Conservation (phyloP, 2,888 invertebrate species). For the Drosophila ustulata region DNA sequence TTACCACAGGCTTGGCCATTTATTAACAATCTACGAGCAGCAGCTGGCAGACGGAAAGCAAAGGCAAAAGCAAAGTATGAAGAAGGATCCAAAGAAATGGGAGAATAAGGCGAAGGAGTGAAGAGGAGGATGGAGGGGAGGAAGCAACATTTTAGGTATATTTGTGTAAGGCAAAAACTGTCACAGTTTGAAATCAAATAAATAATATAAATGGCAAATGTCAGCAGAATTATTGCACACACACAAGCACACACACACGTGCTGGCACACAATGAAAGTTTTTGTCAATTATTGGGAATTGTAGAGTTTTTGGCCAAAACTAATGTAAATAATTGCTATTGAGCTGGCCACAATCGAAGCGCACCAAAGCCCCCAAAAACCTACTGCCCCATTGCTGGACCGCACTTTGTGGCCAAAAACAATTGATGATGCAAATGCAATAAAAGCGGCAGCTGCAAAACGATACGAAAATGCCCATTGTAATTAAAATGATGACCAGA, state of each 20-base stretch:
- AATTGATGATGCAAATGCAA: conserved; percentile 35
- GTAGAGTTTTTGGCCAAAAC: conserved; percentile 25
- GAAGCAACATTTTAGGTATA: conserved; percentile 8
- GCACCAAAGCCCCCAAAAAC: not conserved
- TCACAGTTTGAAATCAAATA: conserved; percentile 41
- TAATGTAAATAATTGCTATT: conserved; percentile 56
- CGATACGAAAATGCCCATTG: conserved; percentile 33
- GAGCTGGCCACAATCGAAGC: conserved; percentile 21
- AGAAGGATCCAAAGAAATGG: not conserved
- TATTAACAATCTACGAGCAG: conserved; percentile 7
- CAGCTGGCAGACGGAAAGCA: conserved; percentile 1
- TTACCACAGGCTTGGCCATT: conserved; percentile 17
- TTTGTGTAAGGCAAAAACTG: conserved; percentile 23
- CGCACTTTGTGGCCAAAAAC: conserved; percentile 39
- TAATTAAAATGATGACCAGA: conserved; percentile 52
- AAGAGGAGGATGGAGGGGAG: not conserved
- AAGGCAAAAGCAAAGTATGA: not conserved
- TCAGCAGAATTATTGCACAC: conserved; percentile 33
- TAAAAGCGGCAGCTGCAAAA: conserved; percentile 23
- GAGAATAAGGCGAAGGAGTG: not conserved
- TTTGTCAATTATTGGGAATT: conserved; percentile 37
- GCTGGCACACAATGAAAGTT: conserved; percentile 5
- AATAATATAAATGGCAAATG: conserved; percentile 43
- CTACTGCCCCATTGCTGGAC: not conserved
- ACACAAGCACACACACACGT: not conserved